Base-by-base conservation (phyloP, 2,888 invertebrate species). In the Leucophenga montana region DNA sequence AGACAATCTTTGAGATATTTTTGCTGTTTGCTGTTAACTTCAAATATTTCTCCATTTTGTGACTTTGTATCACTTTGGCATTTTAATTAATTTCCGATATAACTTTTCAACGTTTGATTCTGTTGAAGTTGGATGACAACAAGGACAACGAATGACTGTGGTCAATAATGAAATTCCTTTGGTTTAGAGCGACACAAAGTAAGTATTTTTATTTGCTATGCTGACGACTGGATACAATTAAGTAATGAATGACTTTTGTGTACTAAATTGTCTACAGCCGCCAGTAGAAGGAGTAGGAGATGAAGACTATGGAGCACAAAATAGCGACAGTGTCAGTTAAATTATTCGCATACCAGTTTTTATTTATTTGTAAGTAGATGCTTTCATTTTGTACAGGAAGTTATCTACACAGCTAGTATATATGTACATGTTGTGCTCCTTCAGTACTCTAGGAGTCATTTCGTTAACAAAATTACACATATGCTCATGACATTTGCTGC, bases 401-500 rank as follows among this genome's bases (percentile, higher is more conserved):
- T 39, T 39, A 39, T 39, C 39, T 39, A 33, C 4, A 3, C 8
- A 5, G 3, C 3, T 33, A 8, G 33, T 33, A 33, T 8, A 33
- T 33, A 33, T 33, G 33, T 33, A 33, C n/a, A n/a, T n/a, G n/a
- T n/a, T n/a, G n/a, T 39, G 39, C 39, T 39, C 8, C 39, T 39
- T 8, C n/a, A n/a, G n/a, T n/a, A n/a, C 11, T 39, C 9, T n/a
- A n/a, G n/a, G 39, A 39, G 11, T 39, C 39, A 39, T 39, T 39
- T 39, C 39, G 39, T 8, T 39, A 39, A 39, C 39, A 39, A 61
- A 61, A 57, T 16, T 18, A 44, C 61, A 39, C 61, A 39, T 39
- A 39, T 61, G 61, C 61, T 61, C 8, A 22, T 61, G 61, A 61
- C 61, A 61, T 61, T 57, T 39, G 61, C 61, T 39, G 61, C 44